Evolutionary conservation across 2,888 invertebrate genomes (phyloP).

Genomic region (Lobophora halterata): DNA sequence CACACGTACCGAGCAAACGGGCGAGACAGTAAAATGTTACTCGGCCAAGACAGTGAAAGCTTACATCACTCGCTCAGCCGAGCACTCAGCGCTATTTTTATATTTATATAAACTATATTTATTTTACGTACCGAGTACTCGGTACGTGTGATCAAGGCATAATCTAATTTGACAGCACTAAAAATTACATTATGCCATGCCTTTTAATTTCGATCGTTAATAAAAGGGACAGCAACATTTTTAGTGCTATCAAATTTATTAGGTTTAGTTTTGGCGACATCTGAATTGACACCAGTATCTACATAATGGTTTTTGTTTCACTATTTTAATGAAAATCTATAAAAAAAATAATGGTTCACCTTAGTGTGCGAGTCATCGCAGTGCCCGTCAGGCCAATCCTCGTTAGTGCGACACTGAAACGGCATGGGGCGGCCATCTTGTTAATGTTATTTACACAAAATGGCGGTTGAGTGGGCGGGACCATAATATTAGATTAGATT

Average conservation of each 20-base stretch:
- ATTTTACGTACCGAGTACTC: no score
- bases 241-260: background rate
- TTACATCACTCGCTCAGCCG: no score
- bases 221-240: no score
- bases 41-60: no score
- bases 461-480: conserved; percentile 43
- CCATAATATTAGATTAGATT: conserved; percentile 36
- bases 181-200: no score
- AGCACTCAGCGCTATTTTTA: no score
- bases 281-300: background rate
- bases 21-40: no score
- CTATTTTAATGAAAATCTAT: conserved; percentile 12
- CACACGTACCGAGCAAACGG: no score
- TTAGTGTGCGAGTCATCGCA: conserved; percentile 74
- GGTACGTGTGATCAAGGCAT: no score
- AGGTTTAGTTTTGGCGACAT: conserved; percentile 2
- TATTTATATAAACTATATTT: no score
- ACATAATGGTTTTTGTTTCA: background rate
- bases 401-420: conserved; percentile 69
- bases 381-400: conserved; percentile 69
- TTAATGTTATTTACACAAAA: conserved; percentile 70
- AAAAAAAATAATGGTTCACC: conserved; percentile 65
- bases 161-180: no score
- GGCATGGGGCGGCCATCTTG: conserved; percentile 57
- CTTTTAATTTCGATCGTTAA: no score